These are phyloP conservation scores for Palythoa grandis DNA, from an alignment of 92 coral and sea anemone species.

Conservation along the genomic window DNA sequence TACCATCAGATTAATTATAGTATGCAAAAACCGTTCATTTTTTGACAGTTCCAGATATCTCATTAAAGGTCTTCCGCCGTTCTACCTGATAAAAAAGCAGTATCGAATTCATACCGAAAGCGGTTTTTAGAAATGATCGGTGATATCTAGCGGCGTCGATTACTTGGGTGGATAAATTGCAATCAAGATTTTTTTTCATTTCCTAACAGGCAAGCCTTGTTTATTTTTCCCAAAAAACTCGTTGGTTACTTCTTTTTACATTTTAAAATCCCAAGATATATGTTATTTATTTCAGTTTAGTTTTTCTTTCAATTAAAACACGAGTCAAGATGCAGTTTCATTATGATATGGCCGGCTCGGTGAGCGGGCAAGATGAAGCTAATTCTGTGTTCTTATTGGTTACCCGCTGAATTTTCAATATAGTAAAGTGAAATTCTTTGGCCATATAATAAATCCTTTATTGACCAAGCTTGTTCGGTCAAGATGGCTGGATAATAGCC, in stretches of 20 bases:
- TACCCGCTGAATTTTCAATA: too few relatives aligned
- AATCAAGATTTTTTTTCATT: constrained; percentile 21
- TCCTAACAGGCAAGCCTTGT: neutral
- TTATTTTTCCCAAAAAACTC: neutral
- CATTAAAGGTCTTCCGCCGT: constrained; percentile 19
- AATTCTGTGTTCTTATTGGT: too few relatives aligned
- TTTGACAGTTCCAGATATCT: constrained; percentile 19
- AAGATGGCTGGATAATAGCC: too few relatives aligned
- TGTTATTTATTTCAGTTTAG: too few relatives aligned
- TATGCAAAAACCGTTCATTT: constrained; percentile 28
- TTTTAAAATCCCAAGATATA: too few relatives aligned
- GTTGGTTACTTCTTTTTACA: neutral
- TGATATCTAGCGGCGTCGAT: constrained; percentile 18
- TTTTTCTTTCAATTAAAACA: too few relatives aligned
- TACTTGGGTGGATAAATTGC: neutral
- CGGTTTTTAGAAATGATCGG: neutral
- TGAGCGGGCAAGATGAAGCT: too few relatives aligned
- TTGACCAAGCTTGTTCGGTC: too few relatives aligned
- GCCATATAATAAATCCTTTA: too few relatives aligned
- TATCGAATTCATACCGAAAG: constrained; percentile 32
- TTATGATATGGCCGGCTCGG: too few relatives aligned
- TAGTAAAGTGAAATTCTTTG: too few relatives aligned
- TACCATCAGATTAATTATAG: constrained; percentile 24
- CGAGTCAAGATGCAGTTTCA: too few relatives aligned
- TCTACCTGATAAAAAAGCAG: constrained; percentile 22